phyloP scores from a whole-genome alignment of 2,888 invertebrate genomes.

The Philonicus albiceps region DNA sequence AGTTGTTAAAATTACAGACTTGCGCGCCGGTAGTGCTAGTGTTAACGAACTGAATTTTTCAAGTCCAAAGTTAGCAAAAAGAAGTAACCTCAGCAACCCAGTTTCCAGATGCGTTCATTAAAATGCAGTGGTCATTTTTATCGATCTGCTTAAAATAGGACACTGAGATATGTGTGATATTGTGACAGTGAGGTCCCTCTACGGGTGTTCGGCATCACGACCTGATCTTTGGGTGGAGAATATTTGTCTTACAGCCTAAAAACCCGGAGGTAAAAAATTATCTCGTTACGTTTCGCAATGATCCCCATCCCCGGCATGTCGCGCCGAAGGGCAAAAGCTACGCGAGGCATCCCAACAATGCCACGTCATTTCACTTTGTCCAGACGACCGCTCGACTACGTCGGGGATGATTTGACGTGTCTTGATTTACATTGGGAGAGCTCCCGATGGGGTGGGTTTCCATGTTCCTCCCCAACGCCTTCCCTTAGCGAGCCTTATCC shows the following conservation, averaged over 20 bases:
- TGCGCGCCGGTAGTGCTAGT: too few relatives aligned
- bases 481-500: not conserved
- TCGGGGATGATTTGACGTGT: not conserved
- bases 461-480: too few relatives aligned
- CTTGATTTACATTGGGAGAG: conserved; percentile 4
- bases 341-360: not conserved
- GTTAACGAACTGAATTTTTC: not conserved
- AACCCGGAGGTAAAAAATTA: conserved; percentile 17
- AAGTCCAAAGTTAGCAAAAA: not conserved
- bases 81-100: not conserved
- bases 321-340: not conserved
- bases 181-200: not conserved
- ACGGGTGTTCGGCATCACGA: not conserved
- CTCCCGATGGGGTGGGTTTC: not conserved
- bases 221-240: not conserved
- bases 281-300: conserved; percentile 19
- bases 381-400: not conserved
- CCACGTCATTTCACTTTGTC: conserved; percentile 32
- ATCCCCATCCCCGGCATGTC: not conserved
- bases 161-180: not conserved
- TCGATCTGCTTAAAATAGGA: not conserved
- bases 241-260: not conserved
- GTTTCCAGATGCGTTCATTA: not conserved
- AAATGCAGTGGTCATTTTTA: not conserved
- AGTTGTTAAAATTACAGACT: too few relatives aligned